phyloP scores from a whole-genome alignment of 2,113 vertebrate species.

The Rhinoderma darwinii region DNA sequence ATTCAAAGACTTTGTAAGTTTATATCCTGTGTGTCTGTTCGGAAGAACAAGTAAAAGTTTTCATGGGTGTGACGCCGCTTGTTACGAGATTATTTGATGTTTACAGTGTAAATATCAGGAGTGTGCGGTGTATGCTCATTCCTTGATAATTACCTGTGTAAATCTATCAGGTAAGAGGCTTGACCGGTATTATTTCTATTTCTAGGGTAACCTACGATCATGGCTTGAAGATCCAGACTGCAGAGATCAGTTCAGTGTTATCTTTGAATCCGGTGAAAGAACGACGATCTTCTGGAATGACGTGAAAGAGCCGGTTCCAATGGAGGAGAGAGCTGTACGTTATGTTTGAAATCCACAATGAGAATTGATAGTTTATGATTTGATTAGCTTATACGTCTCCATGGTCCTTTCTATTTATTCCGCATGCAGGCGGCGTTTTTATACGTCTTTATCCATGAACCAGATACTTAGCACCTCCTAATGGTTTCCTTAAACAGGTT shows the following conservation, averaged over 20 bases:
- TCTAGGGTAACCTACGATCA: slow-evolving; percentile 91
- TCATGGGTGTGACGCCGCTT: not conserved
- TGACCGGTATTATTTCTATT: not conserved
- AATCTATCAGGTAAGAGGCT: not conserved
- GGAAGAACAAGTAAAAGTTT: no score
- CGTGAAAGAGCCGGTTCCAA: slow-evolving; percentile 87
- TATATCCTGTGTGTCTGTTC: not conserved
- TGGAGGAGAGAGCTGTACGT: slow-evolving; percentile 93
- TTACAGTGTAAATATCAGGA: not conserved
- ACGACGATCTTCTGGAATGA: slow-evolving; percentile 95
- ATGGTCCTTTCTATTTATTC: no score
- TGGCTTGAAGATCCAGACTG: slow-evolving; percentile 96
- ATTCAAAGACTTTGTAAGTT: slow-evolving; percentile 95
- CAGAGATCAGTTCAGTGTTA: slow-evolving; percentile 97
- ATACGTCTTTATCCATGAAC: no score
- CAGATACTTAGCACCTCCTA: no score
- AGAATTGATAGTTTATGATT: no score
- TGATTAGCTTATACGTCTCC: no score
- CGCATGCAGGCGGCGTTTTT: no score
- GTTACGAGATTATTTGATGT: not conserved
- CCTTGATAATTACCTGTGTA: not conserved
- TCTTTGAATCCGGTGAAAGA: slow-evolving; percentile 95
- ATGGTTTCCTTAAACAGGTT: no score
- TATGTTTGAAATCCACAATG: not conserved
- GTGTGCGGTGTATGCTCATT: not conserved